Base-by-base conservation (phyloP, 2,888 invertebrate species). In the Agrochola litura region DNA sequence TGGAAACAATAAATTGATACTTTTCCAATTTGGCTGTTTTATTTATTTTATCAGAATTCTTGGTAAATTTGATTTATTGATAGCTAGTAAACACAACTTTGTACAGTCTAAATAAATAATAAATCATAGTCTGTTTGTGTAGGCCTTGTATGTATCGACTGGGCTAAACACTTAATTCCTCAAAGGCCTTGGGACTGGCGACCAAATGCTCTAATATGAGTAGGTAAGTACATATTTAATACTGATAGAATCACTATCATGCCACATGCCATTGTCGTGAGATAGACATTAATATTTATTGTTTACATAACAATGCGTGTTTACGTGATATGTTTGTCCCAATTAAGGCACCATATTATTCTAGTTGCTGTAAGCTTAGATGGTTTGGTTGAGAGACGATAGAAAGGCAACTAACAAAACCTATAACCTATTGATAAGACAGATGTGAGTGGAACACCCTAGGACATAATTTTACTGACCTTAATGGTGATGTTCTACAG, bases 1-100 rank as follows among this genome's bases (percentile, higher is more conserved):
- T 95, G 94, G 87, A 92, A 92, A 94, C 90, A 95, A 94, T 96
- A 96, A 96, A 96, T 96, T 96, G 96, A 94, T 96, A 96, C 95
- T 96, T 96, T 96, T 96, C 88, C 92, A 93, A 84, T 85, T 76
- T 30, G 70, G 75, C 71, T 30, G 76, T 87, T 86, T 90, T 91
- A 91, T 92, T 90, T 89, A 82, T 49, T 67, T 41, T 25, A 37
- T 66, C 63, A 30, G 9, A 58, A 43, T 25, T 65, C n/a, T 22
- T 30, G 14, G 10, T 30, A 41, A 5, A 22, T 46, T 46, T 4
- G 4, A 54, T 52, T 22, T 52, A 70, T 56, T 54, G 14, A 73
- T 61, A 56, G 14, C 8, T 61, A n/a, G 25, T 58, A 37, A 66
- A 78, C 37, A 49, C 30, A 49, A 10, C 19, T 54, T 64, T 46